Evolutionary conservation across 2,888 invertebrate genomes (phyloP), one percentile per base, ranked within the genome.

Genomic region (Stenolophus ochropezus): DNA sequence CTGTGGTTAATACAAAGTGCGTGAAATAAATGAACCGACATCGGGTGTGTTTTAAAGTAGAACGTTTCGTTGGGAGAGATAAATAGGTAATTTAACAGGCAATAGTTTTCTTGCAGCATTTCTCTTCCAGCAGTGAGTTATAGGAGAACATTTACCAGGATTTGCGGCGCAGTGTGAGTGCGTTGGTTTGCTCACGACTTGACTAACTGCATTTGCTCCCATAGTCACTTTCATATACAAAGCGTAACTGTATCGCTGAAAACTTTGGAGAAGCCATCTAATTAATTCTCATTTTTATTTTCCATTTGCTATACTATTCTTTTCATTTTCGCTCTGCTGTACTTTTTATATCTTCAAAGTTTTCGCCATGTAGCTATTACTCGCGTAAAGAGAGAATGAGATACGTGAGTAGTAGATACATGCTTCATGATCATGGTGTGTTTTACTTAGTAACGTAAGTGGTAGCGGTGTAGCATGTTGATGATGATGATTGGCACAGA

Each of bases 161-260:
- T 61, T 16, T 69, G 27, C 16, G 25, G 21, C 53, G 18, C 61
- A 61, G 25, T 69, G 33, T 27, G 65, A 27, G 65, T 69, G 65
- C 33, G 27, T 20, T 69, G 65, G 25, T 65, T 27, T 5, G 11
- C 33, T 33, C 27, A 65, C 27, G 16, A 69, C 14, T 27, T n/a
- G 16, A 69, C 65, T 69, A 69, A 69, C 27, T 27, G 65, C 65
- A 69, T 69, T 33, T 69, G 33, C 65, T 61, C 11, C n/a, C 23
- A 27, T 69, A 21, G n/a, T 69, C 61, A 61, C n/a, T 27, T 56
- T 20, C 2, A 61, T 23, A 25, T 23, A 33, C 27, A 33, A 69
- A 69, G 65, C 65, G 27, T 69, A 69, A 69, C 65, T 69, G 65
- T 69, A 27, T 69, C 65, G 65, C 65, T 42, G 65, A 18, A 69